Conservation (phyloP, 92 coral and sea anemone genomes). For the Chrysogorgia sp. region DNA sequence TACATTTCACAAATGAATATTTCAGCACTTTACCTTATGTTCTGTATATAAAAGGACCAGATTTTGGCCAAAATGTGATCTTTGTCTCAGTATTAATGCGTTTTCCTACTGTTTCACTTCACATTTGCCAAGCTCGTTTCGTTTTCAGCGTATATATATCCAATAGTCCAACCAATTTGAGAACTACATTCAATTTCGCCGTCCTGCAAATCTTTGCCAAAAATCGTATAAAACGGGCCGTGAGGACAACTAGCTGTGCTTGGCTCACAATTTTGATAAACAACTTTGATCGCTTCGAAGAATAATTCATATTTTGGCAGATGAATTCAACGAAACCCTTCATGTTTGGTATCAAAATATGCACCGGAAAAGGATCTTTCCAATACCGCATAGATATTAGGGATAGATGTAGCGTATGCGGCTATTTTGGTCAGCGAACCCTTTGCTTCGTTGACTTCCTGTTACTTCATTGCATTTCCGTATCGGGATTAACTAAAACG, state of each 20-base stretch:
- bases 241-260: neutral
- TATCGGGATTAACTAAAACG: too few relatives aligned
- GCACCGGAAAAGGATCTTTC: neutral
- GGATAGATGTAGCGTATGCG: neutral
- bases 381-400: neutral
- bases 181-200: neutral
- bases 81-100: neutral
- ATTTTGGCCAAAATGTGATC: neutral
- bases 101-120: neutral
- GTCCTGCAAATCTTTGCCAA: neutral
- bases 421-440: conserved; percentile 2
- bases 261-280: neutral
- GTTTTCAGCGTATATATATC: neutral
- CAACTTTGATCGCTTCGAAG: neutral
- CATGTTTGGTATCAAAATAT: neutral
- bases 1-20: neutral
- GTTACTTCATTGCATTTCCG: too few relatives aligned
- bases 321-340: too few relatives aligned
- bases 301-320: too few relatives aligned
- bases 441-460: neutral
- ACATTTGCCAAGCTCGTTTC: neutral
- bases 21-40: neutral
- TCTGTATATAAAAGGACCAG: neutral
- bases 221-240: neutral
- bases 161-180: too few relatives aligned